Evolutionary conservation across 2,797 vertebrate species (phyloP).

Genomic region (Sebastes variabilis): DNA sequence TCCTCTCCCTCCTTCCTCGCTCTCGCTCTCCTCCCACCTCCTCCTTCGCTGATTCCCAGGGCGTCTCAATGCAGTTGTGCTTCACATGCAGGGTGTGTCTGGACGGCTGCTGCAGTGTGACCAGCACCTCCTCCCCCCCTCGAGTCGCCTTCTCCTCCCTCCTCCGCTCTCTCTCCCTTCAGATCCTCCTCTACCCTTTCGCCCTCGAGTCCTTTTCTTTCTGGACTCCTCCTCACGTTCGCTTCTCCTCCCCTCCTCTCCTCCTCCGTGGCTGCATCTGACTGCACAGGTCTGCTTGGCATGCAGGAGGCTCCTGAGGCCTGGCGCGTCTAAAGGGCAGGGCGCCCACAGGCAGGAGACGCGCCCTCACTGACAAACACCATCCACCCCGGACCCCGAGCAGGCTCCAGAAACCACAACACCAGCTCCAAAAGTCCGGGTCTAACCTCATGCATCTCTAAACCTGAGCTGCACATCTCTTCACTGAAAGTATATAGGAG

Average conservation of each 20-base stretch:
- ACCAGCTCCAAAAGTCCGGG: constrained; percentile 25
- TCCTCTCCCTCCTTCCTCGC: constrained; percentile 24
- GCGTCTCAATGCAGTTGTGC: constrained; percentile 72
- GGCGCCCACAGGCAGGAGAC: constrained; percentile 81
- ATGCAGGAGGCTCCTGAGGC: constrained; percentile 85
- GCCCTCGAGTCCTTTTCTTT: constrained; percentile 63
- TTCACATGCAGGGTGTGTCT: constrained; percentile 83
- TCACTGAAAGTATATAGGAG: constrained; percentile 22
- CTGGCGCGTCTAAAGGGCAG: constrained; percentile 87
- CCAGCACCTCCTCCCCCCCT: constrained; percentile 47
- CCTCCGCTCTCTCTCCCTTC: constrained; percentile 31
- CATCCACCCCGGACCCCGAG: constrained; percentile 61
- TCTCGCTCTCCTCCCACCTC: constrained; percentile 23
- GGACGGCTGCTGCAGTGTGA: constrained; percentile 77
- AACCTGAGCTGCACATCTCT: constrained; percentile 25
- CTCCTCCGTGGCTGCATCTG: constrained; percentile 73
- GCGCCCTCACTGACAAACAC: constrained; percentile 81
- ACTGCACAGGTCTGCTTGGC: constrained; percentile 85
- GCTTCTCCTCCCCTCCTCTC: constrained; percentile 17
- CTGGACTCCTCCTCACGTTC: constrained; percentile 69
- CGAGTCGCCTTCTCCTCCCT: constrained; percentile 34
- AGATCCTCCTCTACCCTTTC: constrained; percentile 68
- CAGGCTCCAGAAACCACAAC: constrained; percentile 53
- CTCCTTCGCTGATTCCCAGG: constrained; percentile 43
- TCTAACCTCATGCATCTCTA: constrained; percentile 44